Percentiles rank a stretch among this genome's conserved stretches.
phyloP scores from a whole-genome alignment of 1,140 invertebrate species.

The Drosophila melanica region DNA sequence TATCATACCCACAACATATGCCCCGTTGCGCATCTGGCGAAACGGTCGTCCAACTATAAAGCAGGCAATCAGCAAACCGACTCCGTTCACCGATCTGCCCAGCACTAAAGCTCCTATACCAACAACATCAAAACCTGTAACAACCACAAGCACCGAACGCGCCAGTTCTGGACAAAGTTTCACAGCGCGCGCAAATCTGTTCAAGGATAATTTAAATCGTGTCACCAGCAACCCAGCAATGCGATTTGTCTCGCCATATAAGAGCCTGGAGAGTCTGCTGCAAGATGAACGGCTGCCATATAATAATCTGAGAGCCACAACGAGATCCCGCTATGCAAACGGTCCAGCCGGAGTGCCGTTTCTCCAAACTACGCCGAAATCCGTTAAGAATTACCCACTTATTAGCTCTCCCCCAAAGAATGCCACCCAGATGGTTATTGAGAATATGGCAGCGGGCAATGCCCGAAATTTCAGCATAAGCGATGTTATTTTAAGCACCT shows the following conservation, averaged over 20 bases:
- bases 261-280: slow-evolving; percentile 76
- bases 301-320: slow-evolving; percentile 43
- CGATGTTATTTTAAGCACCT: slow-evolving; percentile 70
- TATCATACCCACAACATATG: slow-evolving; percentile 80
- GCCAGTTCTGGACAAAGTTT: slow-evolving; percentile 47
- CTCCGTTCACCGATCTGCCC: not conserved
- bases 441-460: slow-evolving; percentile 55
- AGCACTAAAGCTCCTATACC: slow-evolving; percentile 31
- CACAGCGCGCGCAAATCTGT: slow-evolving; percentile 59
- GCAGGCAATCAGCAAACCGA: slow-evolving; percentile 32
- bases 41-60: slow-evolving; percentile 72
- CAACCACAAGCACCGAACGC: slow-evolving; percentile 35
- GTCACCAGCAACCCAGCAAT: slow-evolving; percentile 61
- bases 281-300: slow-evolving; percentile 64
- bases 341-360: slow-evolving; percentile 28
- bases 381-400: slow-evolving; percentile 58
- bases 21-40: slow-evolving; percentile 74
- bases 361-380: slow-evolving; percentile 61
- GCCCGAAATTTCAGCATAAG: slow-evolving; percentile 74
- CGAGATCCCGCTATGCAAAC: slow-evolving; percentile 55
- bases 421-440: slow-evolving; percentile 53
- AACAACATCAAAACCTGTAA: slow-evolving; percentile 33
- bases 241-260: slow-evolving; percentile 80
- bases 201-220: slow-evolving; percentile 70
- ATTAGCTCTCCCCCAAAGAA: slow-evolving; percentile 49